phyloP scores from a whole-genome alignment of 2,797 vertebrate species.

The Xiphophorus birchmanni region DNA sequence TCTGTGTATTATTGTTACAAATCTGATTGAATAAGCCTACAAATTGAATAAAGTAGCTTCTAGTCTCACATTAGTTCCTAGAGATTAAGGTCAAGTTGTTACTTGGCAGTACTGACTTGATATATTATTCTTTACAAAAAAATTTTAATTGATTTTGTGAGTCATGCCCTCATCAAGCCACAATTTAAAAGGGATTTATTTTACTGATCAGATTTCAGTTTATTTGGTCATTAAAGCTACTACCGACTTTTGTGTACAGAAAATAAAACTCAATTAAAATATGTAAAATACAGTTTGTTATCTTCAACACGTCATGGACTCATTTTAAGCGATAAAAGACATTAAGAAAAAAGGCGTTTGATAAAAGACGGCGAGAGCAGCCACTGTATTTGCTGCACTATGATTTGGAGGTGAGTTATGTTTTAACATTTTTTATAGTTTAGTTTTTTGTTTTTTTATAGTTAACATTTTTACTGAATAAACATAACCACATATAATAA shows the following conservation, averaged over 20 bases:
- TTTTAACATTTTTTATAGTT: no score
- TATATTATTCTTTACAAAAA: not conserved
- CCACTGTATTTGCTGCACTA: no score
- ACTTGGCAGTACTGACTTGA: not conserved
- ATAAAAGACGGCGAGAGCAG: no score
- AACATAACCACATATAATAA: no score
- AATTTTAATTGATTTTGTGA: not conserved
- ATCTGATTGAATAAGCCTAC: not conserved
- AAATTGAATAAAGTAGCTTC: not conserved
- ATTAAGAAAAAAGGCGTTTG: no score
- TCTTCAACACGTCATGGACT: not conserved
- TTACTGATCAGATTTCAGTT: not conserved
- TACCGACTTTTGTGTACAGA: not conserved
- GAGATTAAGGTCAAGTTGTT: not conserved
- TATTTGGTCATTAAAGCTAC: not conserved
- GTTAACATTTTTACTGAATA: no score
- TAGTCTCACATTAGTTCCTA: not conserved
- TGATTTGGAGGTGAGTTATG: no score
- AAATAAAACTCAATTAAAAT: not conserved
- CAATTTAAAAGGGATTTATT: not conserved
- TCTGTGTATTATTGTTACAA: conserved; percentile 1
- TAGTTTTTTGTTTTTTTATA: no score
- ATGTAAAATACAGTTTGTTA: not conserved
- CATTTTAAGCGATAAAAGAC: no score
- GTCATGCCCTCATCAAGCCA: not conserved